A percentile compares a stretch with the other conserved stretches of the same genome.
phyloP scores from a whole-genome alignment of 2,888 invertebrate genomes.

The Cataglyphis altisquamis region DNA sequence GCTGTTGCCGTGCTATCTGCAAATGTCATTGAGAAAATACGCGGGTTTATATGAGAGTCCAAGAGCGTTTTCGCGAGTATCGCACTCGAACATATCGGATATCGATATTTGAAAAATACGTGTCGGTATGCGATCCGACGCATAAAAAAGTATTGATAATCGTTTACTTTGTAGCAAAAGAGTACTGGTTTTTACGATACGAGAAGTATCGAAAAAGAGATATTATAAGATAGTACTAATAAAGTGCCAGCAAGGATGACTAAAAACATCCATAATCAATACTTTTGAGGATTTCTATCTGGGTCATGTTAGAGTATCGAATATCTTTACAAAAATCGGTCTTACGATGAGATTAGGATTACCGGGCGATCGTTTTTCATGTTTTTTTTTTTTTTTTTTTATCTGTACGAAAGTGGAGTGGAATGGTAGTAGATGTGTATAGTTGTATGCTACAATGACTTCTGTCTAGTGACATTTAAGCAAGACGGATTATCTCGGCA shows the following conservation, averaged over 20 bases:
- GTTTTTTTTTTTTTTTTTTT: slow-evolving; percentile 17
- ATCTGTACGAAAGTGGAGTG: neutral
- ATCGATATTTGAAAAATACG: slow-evolving; percentile 12
- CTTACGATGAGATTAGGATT: slow-evolving; percentile 8
- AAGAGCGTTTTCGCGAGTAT: neutral
- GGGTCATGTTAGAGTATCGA: slow-evolving; percentile 26
- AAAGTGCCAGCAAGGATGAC: neutral
- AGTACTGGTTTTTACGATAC: neutral
- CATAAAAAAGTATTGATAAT: slow-evolving; percentile 8
- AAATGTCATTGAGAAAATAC: slow-evolving; percentile 26
- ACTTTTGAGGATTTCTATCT: slow-evolving; percentile 38
- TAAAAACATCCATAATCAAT: slow-evolving; percentile 26
- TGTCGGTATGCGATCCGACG: neutral
- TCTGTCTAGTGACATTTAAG: slow-evolving; percentile 4
- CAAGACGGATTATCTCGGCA: slow-evolving; percentile 17
- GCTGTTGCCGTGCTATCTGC: slow-evolving; percentile 17
- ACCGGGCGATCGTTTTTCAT: slow-evolving; percentile 41
- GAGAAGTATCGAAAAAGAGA: slow-evolving; percentile 6
- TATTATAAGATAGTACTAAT: slow-evolving; percentile 7
- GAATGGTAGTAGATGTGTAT: neutral
- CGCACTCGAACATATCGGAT: neutral
- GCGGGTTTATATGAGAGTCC: neutral
- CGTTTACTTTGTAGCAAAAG: neutral
- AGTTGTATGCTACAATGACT: slow-evolving; percentile 5
- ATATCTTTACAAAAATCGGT: slow-evolving; percentile 14